Conservation (phyloP, 2,113 vertebrate genomes). For the Bos indicus region DNA sequence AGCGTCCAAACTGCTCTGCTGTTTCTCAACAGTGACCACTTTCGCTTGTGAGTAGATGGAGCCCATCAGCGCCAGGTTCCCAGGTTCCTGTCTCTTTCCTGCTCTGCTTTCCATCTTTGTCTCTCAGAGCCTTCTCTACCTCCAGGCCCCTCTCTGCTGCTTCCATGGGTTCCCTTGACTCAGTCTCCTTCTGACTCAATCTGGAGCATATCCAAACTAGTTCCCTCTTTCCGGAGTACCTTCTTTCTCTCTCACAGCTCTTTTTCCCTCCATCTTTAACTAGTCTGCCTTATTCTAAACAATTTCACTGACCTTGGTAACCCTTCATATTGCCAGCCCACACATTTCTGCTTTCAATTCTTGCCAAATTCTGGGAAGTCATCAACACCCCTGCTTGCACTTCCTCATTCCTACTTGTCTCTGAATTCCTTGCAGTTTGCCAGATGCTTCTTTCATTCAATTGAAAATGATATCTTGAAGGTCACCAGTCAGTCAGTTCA, state of each 20-base stretch:
- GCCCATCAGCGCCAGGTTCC: neutral
- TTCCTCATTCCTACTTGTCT: neutral
- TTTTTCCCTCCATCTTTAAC: neutral
- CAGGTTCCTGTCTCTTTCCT: neutral
- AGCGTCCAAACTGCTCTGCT: neutral
- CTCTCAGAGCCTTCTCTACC: neutral
- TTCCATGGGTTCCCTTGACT: neutral
- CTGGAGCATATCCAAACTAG: neutral
- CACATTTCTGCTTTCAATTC: neutral
- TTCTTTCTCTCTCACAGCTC: neutral
- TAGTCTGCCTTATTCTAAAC: neutral
- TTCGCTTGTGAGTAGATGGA: neutral
- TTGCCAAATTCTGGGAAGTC: neutral
- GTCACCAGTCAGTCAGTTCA: neutral
- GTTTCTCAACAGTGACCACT: neutral
- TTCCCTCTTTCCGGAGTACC: neutral
- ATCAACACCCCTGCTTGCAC: neutral
- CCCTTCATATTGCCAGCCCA: neutral
- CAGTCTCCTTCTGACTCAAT: neutral
- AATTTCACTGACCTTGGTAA: neutral
- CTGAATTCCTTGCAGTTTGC: neutral
- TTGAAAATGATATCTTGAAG: neutral
- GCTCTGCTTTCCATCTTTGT: neutral
- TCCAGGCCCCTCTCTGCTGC: neutral
- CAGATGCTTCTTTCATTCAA: neutral